Percentiles rank a stretch among this genome's conserved stretches.
Evolutionary conservation across 2,113 vertebrate genomes (phyloP).

Genomic region (Eleginops maclovinus): DNA sequence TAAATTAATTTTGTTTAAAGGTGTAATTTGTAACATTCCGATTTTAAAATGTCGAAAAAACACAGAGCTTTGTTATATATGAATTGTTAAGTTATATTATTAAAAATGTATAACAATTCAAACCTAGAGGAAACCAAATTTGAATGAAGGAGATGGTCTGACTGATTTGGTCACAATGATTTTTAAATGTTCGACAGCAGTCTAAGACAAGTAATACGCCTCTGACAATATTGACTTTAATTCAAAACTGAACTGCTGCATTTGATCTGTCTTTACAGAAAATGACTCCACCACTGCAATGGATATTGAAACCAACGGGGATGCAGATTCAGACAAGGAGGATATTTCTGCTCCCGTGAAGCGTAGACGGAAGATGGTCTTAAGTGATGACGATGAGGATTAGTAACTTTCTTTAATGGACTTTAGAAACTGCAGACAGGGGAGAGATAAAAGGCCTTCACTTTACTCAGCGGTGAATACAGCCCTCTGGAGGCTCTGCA

Average conservation of each 20-base stretch:
- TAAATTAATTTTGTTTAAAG: not conserved
- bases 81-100: no score
- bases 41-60: no score
- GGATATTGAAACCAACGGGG: constrained; percentile 35
- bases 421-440: constrained; percentile 21
- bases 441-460: not conserved
- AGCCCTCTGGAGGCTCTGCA: constrained; percentile 21
- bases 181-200: no score
- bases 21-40: no score
- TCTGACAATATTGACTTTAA: no score
- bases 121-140: no score
- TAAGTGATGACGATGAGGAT: constrained; percentile 86
- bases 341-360: constrained; percentile 76
- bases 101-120: no score
- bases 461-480: constrained; percentile 5
- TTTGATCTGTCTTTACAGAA: constrained; percentile 56
- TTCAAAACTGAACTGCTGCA: no score
- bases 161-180: no score
- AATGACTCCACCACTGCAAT: constrained; percentile 6
- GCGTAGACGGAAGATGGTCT: constrained; percentile 83
- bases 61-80: no score
- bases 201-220: no score
- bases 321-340: constrained; percentile 76
- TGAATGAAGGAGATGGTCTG: no score
- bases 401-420: constrained; percentile 54